Evolutionary conservation across 2,113 vertebrate species (phyloP), one percentile per base, ranked within the genome.

Genomic region (Platichthys flesus): DNA sequence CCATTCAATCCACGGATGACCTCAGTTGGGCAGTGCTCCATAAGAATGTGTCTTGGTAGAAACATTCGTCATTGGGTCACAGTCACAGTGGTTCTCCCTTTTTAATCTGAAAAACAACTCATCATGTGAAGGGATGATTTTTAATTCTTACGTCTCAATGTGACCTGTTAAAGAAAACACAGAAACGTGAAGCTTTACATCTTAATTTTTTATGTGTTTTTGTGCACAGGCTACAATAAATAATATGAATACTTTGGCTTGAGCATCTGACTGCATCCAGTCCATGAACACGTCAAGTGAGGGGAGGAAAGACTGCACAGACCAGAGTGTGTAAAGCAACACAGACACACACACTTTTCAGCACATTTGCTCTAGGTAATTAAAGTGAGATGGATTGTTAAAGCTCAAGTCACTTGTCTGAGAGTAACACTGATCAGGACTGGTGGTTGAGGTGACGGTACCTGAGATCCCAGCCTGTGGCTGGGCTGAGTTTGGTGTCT

Each of bases 181-280:
- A 62, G 7, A 68, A 14, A 61, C 1, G 2, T 23, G 40, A 1
- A 66, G 64, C 16, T 8, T 56, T 58, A 54, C 12, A 58, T 67
- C 51, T 74, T 73, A 40, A 77, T 71, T 68, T 76, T 40, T 40
- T 45, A 51, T 10, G 21, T 16, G 20, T 57, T 56, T 23, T n/a
- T 63, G 55, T 75, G 57, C 45, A 66, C 20, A 18, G 45, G 7
- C 28, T 23, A 58, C 10, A 81, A 67, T 81, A 71, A 69, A 71
- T 73, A 66, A 71, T 73, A 73, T 49, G 24, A 59, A 52, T 74
- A 82, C 82, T 85, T 87, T 87, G 82, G 76, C 60, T 69, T 73
- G 68, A 76, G 45, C 52, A 55, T 63, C 49, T 67, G 54, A 69
- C 58, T 24, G 66, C 51, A 64, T 40, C 40, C 69, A 40, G 63